Conservation (phyloP, 2,113 vertebrate genomes). For the Chaetodon trifascialis region DNA sequence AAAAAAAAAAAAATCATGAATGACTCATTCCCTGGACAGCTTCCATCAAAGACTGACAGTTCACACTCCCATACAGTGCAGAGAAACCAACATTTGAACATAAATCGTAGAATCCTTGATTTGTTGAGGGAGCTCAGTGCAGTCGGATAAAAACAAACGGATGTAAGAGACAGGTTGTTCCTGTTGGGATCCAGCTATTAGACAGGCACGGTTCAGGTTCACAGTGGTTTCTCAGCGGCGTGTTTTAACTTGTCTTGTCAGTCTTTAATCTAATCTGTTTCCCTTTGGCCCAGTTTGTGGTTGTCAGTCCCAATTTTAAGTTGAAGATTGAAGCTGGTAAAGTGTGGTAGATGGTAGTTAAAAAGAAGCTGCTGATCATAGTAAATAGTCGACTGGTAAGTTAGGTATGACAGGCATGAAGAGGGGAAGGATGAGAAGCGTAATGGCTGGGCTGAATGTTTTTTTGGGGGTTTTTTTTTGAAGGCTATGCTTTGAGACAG, state of each 20-base stretch:
- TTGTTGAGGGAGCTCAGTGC: constrained; percentile 17
- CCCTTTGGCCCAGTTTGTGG: constrained; percentile 58
- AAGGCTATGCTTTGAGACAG: constrained; percentile 33
- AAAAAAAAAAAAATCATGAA: constrained; percentile 5
- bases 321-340: constrained; percentile 22
- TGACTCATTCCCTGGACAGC: constrained; percentile 11
- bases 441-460: neutral
- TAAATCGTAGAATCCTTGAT: constrained; percentile 24
- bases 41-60: constrained; percentile 23
- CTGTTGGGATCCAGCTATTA: constrained; percentile 24
- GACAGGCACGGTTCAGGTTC: constrained; percentile 8
- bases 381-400: constrained; percentile 32
- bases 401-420: constrained; percentile 52
- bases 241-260: constrained; percentile 44
- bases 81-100: neutral
- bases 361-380: constrained; percentile 41
- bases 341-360: constrained; percentile 26
- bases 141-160: constrained; percentile 39
- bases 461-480: constrained; percentile 5
- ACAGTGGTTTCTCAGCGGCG: constrained; percentile 22
- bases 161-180: constrained; percentile 12
- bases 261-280: constrained; percentile 58
- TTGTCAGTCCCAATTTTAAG: constrained; percentile 60
- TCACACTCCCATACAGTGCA: neutral
- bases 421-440: constrained; percentile 38